Base-by-base conservation (phyloP, 2,888 invertebrate species). In the Plebejus argus region DNA sequence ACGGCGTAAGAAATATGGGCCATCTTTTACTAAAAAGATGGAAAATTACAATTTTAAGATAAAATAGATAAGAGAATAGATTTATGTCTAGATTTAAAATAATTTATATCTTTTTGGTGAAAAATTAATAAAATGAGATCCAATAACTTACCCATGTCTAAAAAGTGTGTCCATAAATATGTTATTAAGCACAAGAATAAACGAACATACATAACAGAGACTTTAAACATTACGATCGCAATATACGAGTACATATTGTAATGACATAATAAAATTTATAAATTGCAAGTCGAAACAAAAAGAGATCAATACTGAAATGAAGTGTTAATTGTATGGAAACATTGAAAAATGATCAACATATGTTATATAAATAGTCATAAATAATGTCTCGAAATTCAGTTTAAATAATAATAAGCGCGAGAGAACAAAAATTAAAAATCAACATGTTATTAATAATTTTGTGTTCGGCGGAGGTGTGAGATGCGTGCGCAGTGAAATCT, bases 281-380 rank as follows among this genome's bases (percentile, higher is more conserved):
- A 77, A 77, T 77, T 71, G 77, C 77, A 78, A 45, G 77, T 82
- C 83, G 82, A 83, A 84, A 88, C 88, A 89, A 89, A 91, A 91
- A 87, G 87, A 91, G 87, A 91, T 90, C 91, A 92, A 91, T 90
- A 87, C 84, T 87, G 88, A 90, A 92, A 93, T 93, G 92, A 93
- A 94, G 94, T 94, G 94, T 93, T 94, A 94, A 94, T 94, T 92
- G 91, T 91, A 88, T 91, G 88, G 91, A 91, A 89, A 92, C 93
- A 93, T 93, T 93, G 93, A 94, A 91, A 92, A 93, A 94, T 93
- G 92, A 91, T 92, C 92, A 92, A 91, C 93, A 93, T 94, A 93
- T 90, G 92, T 93, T 93, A 93, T 93, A 93, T 93, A 93, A 94
- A 93, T 93, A 94, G 90, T 91, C 89, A 93, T 93, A 94, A 94